Evolutionary conservation across 2,113 vertebrate genomes (phyloP).

Genomic region (Apodemus speciosus): DNA sequence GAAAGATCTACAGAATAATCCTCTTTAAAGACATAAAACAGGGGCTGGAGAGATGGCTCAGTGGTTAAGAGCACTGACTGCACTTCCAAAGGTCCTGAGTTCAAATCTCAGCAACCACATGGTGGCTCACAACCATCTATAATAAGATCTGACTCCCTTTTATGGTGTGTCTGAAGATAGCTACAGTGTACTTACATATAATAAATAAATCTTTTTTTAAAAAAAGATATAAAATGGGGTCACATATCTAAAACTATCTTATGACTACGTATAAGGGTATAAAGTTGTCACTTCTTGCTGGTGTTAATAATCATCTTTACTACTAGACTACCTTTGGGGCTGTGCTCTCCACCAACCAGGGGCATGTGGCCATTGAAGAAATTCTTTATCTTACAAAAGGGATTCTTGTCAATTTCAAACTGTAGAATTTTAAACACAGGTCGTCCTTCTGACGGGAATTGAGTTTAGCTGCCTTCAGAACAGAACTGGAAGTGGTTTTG

Average conservation of each 20-base stretch:
- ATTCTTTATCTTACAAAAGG: neutral
- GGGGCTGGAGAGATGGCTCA: neutral
- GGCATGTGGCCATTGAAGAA: neutral
- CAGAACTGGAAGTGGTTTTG: neutral
- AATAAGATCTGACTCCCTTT: too few species aligned
- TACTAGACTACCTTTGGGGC: too few species aligned
- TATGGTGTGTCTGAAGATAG: too few species aligned
- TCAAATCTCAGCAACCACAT: too few species aligned
- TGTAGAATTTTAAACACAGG: constrained; percentile 32
- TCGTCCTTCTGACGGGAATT: neutral
- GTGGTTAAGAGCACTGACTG: too few species aligned
- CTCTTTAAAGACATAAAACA: neutral
- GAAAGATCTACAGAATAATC: neutral
- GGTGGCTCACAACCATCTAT: too few species aligned
- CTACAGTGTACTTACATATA: too few species aligned
- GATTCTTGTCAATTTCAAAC: neutral
- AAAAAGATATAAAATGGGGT: neutral
- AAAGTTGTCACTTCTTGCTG: neutral
- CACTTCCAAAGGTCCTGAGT: too few species aligned
- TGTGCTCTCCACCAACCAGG: neutral
- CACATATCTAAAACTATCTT: neutral
- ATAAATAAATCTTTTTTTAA: too few species aligned
- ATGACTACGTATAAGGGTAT: neutral
- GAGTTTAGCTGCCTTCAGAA: neutral
- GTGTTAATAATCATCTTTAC: neutral